Base-by-base conservation (phyloP, 1,140 invertebrate species). In the Meteorus sp. region DNA sequence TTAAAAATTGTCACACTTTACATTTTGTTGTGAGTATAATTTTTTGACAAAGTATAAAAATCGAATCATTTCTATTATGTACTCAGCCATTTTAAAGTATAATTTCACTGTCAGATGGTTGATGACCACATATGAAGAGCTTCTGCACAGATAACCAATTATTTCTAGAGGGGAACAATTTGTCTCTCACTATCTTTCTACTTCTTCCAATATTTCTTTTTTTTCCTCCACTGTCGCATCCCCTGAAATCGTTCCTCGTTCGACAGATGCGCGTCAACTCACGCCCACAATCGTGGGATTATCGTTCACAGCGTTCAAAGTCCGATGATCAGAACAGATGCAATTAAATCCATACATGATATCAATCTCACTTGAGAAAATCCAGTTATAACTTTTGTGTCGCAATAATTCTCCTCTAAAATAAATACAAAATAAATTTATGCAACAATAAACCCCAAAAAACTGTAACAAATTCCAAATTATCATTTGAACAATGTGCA, bases 91-190 rank as follows among this genome's bases (percentile, higher is more conserved):
- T 35, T 56, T 45, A 23, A 53, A 35, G 51, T 39, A 20, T 23
- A 53, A 60, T 43, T 61, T 68, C 65, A 62, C 63, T 61, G 69
- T 72, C 69, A 76, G 70, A 73, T 72, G 70, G 70, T 55, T 62
- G 61, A 54, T 63, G 68, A 66, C 71, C 72, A 78, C 75, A 70
- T 71, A 70, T 75, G 71, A 75, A 78, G 75, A 80, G 71, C 65
- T 75, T 76, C 60, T 73, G 76, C 76, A 79, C 77, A 79, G 77
- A 78, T 79, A 78, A 78, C 73, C 77, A 79, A 79, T 79, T 79
- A 79, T 63, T 56, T 64, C 54, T 47, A 64, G 65, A 66, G 66
- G 64, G 53, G 27, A 37, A 27, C 45, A 39, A 52, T 52, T 11
- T n/a, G n/a, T n/a, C n/a, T n/a, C n/a, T n/a, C n/a, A n/a, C n/a